Evolutionary conservation across 1,140 invertebrate genomes (phyloP).

Genomic region (Onthophagus taurus): DNA sequence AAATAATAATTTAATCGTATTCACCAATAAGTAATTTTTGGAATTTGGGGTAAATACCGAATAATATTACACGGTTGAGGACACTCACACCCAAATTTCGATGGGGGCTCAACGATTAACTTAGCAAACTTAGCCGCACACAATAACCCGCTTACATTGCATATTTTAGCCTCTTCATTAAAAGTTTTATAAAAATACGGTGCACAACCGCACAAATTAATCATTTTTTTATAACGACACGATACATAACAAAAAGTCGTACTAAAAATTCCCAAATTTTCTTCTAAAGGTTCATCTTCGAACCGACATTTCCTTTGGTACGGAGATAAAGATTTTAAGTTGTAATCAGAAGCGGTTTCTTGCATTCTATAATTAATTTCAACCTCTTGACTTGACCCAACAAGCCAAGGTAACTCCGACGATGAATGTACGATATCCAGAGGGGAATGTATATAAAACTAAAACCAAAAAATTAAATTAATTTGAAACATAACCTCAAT

Average conservation of each 20-base stretch:
- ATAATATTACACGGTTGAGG: conserved; percentile 45
- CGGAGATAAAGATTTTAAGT: conserved; percentile 37
- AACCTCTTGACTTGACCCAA: conserved; percentile 38
- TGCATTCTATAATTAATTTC: conserved; percentile 41
- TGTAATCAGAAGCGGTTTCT: conserved; percentile 40
- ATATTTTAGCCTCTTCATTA: conserved; percentile 41
- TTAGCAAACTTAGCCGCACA: conserved; percentile 43
- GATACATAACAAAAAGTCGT: conserved; percentile 40
- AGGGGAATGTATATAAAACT: conserved; percentile 49
- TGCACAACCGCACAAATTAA: conserved; percentile 42
- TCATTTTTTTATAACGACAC: conserved; percentile 39
- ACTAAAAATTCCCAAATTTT: conserved; percentile 41
- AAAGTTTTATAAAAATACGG: conserved; percentile 46
- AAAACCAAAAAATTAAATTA: conserved; percentile 19
- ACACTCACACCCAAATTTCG: conserved; percentile 45
- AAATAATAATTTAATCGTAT: background rate
- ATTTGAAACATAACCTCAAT: conserved; percentile 7
- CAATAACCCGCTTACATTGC: conserved; percentile 43
- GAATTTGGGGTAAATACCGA: conserved; percentile 45
- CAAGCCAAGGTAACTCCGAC: conserved; percentile 26
- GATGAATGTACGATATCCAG: conserved; percentile 43
- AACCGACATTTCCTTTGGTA: conserved; percentile 41
- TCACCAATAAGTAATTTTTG: conserved; percentile 39
- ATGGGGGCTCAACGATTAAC: conserved; percentile 42
- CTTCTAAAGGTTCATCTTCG: conserved; percentile 41